A percentile compares a stretch with the other conserved stretches of the same genome.
phyloP scores from a whole-genome alignment of 2,113 vertebrate genomes.

The Hippocampus guttulatus region DNA sequence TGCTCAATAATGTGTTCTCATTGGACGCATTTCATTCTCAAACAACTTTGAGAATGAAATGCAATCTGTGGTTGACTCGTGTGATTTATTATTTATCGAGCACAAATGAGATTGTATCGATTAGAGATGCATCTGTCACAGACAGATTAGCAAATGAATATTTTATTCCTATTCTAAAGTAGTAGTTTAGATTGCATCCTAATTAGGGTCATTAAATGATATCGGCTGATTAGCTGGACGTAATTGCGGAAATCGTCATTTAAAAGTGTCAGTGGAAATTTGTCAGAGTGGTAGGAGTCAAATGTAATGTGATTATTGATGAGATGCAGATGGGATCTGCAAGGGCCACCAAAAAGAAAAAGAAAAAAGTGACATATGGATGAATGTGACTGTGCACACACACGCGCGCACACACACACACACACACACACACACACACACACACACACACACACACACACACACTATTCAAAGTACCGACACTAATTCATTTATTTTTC shows the following conservation, averaged over 20 bases:
- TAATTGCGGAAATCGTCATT: constrained; percentile 1
- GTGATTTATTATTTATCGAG: constrained; percentile 48
- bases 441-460: too few species aligned
- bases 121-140: constrained; percentile 33
- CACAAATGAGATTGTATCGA: constrained; percentile 45
- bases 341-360: too few species aligned
- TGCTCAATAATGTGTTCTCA: constrained; percentile 1
- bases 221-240: constrained; percentile 36
- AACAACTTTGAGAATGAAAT: background rate
- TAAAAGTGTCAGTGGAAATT: background rate
- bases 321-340: too few species aligned
- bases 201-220: constrained; percentile 54
- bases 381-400: too few species aligned
- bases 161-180: constrained; percentile 30
- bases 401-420: too few species aligned
- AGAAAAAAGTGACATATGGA: too few species aligned
- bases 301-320: too few species aligned
- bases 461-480: too few species aligned
- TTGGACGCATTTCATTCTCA: constrained; percentile 11
- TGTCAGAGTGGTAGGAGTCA: too few species aligned
- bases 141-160: constrained; percentile 43
- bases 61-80: background rate
- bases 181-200: constrained; percentile 28
- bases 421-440: too few species aligned
- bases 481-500: too few species aligned